A percentile compares a stretch with the other conserved stretches of the same genome.
These are phyloP conservation scores for Procambarus clarkii DNA, from an alignment of 1,140 invertebrate genomes.

Conservation along the genomic window DNA sequence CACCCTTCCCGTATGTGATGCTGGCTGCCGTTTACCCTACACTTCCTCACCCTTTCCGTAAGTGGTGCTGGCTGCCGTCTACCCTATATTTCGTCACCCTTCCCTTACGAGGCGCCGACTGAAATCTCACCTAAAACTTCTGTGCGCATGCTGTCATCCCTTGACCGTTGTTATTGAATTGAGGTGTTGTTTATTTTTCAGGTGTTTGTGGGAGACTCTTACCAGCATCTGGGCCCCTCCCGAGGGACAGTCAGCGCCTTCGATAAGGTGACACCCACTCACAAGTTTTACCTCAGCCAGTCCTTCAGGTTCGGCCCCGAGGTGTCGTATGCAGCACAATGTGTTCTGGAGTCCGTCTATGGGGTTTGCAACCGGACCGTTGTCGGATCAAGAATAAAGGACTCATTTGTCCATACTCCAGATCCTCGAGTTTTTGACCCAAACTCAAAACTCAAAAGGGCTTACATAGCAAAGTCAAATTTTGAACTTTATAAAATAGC, in stretches of 20 bases:
- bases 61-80: no score
- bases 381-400: constrained; percentile 15
- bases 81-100: no score
- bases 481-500: constrained; percentile 22
- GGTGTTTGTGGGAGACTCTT: constrained; percentile 76
- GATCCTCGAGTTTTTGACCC: background rate
- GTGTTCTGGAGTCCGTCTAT: background rate
- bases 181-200: background rate
- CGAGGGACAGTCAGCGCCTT: constrained; percentile 77
- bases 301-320: constrained; percentile 74
- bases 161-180: no score
- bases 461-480: constrained; percentile 23
- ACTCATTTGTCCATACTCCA: background rate
- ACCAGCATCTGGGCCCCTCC: constrained; percentile 78
- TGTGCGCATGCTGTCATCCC: no score
- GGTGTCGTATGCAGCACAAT: constrained; percentile 71
- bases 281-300: constrained; percentile 77
- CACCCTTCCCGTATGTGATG: no score
- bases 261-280: constrained; percentile 73
- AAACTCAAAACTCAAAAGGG: background rate
- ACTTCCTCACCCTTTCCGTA: no score
- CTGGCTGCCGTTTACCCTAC: no score
- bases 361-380: background rate
- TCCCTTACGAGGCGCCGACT: no score
- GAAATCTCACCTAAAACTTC: no score